Conservation (phyloP, 2,113 vertebrate species). For the Galbula dea region DNA sequence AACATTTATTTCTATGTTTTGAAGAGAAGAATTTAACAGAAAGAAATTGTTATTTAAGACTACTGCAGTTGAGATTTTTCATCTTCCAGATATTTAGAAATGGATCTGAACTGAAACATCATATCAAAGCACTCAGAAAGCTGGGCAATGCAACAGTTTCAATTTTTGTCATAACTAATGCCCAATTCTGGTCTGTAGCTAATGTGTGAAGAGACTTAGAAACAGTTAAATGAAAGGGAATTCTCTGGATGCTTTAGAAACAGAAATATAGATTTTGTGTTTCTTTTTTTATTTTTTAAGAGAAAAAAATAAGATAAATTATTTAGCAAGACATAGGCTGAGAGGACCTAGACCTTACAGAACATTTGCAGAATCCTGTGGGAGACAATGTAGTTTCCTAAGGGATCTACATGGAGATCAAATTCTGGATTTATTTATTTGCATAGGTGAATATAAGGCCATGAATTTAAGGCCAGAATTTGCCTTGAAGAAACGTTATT, state of each 20-base stretch:
- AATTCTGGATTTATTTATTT: not conserved
- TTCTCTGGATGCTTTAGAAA: not conserved
- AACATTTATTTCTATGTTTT: not conserved
- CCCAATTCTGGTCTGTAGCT: not conserved
- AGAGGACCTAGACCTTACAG: not conserved
- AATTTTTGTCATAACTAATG: not conserved
- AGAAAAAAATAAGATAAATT: not conserved
- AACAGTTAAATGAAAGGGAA: not conserved
- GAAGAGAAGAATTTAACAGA: not conserved
- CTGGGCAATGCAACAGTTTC: not conserved
- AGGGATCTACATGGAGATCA: not conserved
- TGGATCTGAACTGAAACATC: not conserved
- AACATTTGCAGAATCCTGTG: not conserved
- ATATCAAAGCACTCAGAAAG: not conserved
- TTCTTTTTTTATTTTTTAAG: not conserved
- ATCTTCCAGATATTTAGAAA: not conserved
- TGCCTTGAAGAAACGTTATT: not conserved
- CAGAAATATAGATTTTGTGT: not conserved
- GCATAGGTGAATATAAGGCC: not conserved
- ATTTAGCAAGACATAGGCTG: not conserved
- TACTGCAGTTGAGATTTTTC: not conserved
- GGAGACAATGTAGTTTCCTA: not conserved
- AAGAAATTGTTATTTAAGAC: not conserved
- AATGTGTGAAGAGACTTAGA: not conserved
- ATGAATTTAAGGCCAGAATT: not conserved